Evolutionary conservation across 2,797 vertebrate genomes (phyloP).

Genomic region (Columba guinea): DNA sequence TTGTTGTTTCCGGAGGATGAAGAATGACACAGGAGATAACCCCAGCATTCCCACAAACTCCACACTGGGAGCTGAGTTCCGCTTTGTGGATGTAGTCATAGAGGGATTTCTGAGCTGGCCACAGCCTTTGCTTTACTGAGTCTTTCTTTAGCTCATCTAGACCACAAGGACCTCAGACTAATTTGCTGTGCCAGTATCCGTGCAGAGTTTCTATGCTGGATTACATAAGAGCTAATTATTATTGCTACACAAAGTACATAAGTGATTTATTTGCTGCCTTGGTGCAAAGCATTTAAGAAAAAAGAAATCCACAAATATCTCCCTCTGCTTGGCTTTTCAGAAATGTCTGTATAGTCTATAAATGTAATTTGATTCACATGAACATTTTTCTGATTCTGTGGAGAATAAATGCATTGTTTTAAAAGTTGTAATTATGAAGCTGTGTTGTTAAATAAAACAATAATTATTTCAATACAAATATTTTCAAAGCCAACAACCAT

Average conservation of each 20-base stretch:
- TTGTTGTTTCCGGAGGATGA: neutral
- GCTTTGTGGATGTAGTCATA: neutral
- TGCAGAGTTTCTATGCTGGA: neutral
- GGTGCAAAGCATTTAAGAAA: neutral
- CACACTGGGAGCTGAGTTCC: neutral
- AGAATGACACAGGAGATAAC: neutral
- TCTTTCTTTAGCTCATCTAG: neutral
- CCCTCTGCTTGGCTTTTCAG: neutral
- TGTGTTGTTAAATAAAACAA: conserved; percentile 14
- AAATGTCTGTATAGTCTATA: neutral
- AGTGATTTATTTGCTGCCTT: neutral
- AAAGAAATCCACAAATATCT: neutral
- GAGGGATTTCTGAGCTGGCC: neutral
- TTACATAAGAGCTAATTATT: neutral
- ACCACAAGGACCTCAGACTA: neutral
- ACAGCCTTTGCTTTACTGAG: neutral
- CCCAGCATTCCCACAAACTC: neutral
- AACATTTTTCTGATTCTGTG: conserved; percentile 12
- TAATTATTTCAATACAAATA: conserved; percentile 48
- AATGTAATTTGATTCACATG: neutral
- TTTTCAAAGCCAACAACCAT: conserved; percentile 15
- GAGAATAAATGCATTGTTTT: conserved; percentile 33
- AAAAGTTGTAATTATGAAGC: conserved; percentile 24
- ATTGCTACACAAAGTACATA: neutral
- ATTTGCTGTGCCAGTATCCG: neutral